A percentile compares a stretch with the other conserved stretches of the same genome.
These are phyloP conservation scores for Melanotaenia boesemani DNA, from an alignment of 2,797 vertebrate genomes.

Conservation along the genomic window DNA sequence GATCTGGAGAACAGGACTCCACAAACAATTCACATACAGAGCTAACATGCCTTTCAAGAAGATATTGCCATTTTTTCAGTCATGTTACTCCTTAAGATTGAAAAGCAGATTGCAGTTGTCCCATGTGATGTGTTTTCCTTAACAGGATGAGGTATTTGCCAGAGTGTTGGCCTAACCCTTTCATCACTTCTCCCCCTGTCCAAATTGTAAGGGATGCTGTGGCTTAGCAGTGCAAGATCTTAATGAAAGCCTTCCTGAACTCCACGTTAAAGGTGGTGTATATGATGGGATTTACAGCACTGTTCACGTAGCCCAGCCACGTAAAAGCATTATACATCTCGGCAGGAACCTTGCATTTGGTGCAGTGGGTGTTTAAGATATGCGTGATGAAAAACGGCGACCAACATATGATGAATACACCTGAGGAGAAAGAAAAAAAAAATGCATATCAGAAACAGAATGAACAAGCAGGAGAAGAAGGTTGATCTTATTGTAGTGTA, in stretches of 20 bases:
- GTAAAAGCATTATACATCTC: slow-evolving; percentile 97
- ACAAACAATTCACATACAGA: slow-evolving; percentile 61
- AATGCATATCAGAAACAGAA: slow-evolving; percentile 24
- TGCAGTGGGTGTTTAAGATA: slow-evolving; percentile 97
- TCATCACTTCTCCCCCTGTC: slow-evolving; percentile 46
- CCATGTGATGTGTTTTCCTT: slow-evolving; percentile 58
- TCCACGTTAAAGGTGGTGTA: slow-evolving; percentile 99
- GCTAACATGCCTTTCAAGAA: slow-evolving; percentile 44
- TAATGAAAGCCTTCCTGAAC: slow-evolving; percentile 98
- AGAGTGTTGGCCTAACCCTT: slow-evolving; percentile 42
- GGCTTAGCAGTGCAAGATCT: slow-evolving; percentile 95
- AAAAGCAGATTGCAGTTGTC: slow-evolving; percentile 47
- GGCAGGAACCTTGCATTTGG: slow-evolving; percentile 90
- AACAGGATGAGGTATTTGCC: slow-evolving; percentile 77
- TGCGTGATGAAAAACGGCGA: slow-evolving; percentile 99
- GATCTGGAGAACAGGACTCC: slow-evolving; percentile 68
- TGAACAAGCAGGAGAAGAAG: neutral
- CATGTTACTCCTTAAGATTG: slow-evolving; percentile 32
- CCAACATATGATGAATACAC: slow-evolving; percentile 99
- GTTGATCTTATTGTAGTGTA: neutral
- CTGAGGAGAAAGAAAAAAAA: slow-evolving; percentile 74
- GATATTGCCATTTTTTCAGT: slow-evolving; percentile 54
- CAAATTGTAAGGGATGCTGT: slow-evolving; percentile 32
- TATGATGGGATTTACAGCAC: slow-evolving; percentile 98
- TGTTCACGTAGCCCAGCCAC: slow-evolving; percentile 99